Evolutionary conservation across 2,797 vertebrate species (phyloP), one percentile per base, ranked within the genome.

Genomic region (Argya squamiceps): DNA sequence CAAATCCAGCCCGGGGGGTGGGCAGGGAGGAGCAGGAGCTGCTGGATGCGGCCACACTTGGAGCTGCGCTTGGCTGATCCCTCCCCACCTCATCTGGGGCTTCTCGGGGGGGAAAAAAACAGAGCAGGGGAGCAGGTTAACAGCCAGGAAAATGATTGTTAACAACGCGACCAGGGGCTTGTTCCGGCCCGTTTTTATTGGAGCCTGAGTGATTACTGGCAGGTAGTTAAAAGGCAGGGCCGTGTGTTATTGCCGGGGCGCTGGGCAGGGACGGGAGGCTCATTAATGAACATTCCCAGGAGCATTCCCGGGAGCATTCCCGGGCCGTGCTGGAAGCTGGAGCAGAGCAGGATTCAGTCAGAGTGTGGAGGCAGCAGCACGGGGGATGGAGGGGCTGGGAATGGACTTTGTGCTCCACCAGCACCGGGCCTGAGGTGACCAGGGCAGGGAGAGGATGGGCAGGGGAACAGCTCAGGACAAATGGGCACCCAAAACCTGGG

Each of bases 151-250:
- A 94, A 92, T 64, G 46, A 96, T 76, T n/a, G 89, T 89, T 56
- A 56, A 89, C 64, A 58, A 63, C 50, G 26, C 36, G 5, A 30
- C 67, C 89, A 47, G 90, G 93, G 92, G 53, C 76, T 87, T 69
- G 79, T 91, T 95, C 91, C 78, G 70, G 43, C 55, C 43, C 62
- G 70, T 64, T 87, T 87, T 91, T 65, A 86, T 74, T 65, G 92
- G 86, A 74, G 86, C 23, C 73, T 12, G 76, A 86, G 93, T 20
- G 93, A 95, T 89, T 77, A 30, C 82, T 39, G 15, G 75, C 14
- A 60, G 90, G 94, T 71, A 84, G 84, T 93, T 95, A 80, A 91
- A 67, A 95, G 69, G 93, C 92, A 94, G 89, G 76, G 69, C 82
- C 63, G 69, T 29, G 75, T 71, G 92, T 74, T 84, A 89, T 24